Conservation (phyloP, 2,113 vertebrate species). For the Percina caprodes region DNA sequence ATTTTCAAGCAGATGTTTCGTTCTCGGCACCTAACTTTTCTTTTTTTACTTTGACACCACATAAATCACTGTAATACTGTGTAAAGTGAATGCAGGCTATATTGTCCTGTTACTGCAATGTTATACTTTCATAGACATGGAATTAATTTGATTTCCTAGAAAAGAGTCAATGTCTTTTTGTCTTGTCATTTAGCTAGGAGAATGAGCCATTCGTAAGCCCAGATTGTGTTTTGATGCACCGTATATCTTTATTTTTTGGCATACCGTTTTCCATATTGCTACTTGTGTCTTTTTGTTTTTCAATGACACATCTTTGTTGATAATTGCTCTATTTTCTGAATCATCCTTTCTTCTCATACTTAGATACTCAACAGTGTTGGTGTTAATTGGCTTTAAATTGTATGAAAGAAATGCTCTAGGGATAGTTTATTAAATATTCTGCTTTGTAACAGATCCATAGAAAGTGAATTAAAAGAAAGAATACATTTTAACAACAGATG, state of each 20-base stretch:
- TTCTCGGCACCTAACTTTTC: not conserved
- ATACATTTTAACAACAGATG: not conserved
- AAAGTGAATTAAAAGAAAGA: not conserved
- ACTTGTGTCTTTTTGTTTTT: not conserved
- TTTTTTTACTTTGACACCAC: not conserved
- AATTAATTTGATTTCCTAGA: not conserved
- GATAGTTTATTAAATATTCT: not conserved
- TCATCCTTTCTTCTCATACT: not conserved
- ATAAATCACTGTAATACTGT: not conserved
- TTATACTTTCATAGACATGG: not conserved
- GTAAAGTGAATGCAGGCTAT: not conserved
- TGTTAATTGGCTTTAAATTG: no score
- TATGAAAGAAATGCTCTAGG: not conserved
- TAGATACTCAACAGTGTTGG: no score
- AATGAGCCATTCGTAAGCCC: not conserved
- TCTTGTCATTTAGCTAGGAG: not conserved
- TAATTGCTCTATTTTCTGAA: not conserved
- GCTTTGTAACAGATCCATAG: not conserved
- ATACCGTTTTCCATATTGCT: not conserved
- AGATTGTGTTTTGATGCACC: not conserved
- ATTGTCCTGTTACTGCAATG: not conserved
- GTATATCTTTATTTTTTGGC: not conserved
- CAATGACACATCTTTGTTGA: not conserved
- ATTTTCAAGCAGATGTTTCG: constrained; percentile 14
- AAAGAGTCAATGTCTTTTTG: not conserved